Evolutionary conservation across 2,888 invertebrate genomes (phyloP).

Genomic region (Dicycla oo): DNA sequence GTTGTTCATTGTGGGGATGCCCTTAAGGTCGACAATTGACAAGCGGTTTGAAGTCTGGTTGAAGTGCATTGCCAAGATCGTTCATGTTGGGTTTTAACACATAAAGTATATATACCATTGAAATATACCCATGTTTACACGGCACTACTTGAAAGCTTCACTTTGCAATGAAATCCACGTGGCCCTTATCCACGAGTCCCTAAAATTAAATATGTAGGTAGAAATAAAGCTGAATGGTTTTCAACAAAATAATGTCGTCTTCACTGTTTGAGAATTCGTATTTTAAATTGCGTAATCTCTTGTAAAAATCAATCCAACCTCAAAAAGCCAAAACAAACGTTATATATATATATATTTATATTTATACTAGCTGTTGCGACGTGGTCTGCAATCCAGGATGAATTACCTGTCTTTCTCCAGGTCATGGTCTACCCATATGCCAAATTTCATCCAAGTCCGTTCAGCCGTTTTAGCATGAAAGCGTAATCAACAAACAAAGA

Average conservation of each 20-base stretch:
- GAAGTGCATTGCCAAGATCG: conserved; percentile 31
- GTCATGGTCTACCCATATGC: no score
- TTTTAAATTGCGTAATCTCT: no score
- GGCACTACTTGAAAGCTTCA: no score
- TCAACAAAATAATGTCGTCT: neutral
- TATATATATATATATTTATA: no score
- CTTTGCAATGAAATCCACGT: neutral
- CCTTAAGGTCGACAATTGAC: conserved; percentile 13
- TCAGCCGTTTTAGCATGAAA: no score
- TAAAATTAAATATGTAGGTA: neutral
- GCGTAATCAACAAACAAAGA: no score
- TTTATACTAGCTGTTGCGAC: no score
- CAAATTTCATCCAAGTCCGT: no score
- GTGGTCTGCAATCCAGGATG: no score
- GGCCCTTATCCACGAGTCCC: neutral
- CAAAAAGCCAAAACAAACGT: neutral
- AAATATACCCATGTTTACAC: neutral
- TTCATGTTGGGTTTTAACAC: neutral
- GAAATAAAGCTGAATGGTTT: neutral
- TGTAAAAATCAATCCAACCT: no score
- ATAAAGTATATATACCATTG: neutral
- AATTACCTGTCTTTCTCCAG: no score
- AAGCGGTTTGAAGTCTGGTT: neutral
- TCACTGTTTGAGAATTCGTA: neutral
- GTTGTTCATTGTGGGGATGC: neutral